These are phyloP conservation scores for Hippocampus guttulatus DNA, from an alignment of 2,113 vertebrate genomes.

Conservation along the genomic window DNA sequence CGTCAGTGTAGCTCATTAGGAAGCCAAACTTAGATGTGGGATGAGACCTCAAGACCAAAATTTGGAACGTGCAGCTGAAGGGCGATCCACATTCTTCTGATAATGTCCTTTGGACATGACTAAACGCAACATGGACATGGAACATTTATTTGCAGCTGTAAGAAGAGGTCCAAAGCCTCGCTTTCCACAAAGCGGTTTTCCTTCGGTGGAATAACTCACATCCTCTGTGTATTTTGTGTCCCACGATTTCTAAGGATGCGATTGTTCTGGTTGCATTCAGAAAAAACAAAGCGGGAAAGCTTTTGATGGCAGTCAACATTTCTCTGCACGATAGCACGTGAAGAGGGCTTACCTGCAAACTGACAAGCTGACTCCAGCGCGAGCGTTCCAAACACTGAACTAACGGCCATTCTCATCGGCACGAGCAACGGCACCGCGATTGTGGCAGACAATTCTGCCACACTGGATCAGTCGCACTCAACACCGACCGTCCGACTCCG, in stretches of 20 bases:
- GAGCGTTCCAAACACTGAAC: neutral
- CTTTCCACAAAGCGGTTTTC: conserved; percentile 45
- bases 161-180: conserved; percentile 29
- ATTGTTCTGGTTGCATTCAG: conserved; percentile 53
- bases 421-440: no score
- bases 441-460: neutral
- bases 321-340: conserved; percentile 53
- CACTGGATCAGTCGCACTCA: neutral
- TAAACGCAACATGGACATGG: neutral
- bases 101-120: conserved; percentile 28
- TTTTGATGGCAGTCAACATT: conserved; percentile 60
- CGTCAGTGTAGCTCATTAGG: conserved; percentile 52
- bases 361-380: conserved; percentile 28
- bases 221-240: conserved; percentile 38
- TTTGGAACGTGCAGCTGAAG: conserved; percentile 46
- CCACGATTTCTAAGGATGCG: conserved; percentile 51
- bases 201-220: conserved; percentile 30
- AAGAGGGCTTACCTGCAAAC: conserved; percentile 56
- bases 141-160: conserved; percentile 19
- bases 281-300: conserved; percentile 63
- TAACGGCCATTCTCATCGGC: conserved; percentile 29
- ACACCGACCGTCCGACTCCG: neutral
- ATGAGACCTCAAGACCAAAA: conserved; percentile 63
- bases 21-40: conserved; percentile 60
- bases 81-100: conserved; percentile 28